These are phyloP conservation scores for Psilanteris sp. DNA, from an alignment of 1,140 invertebrate genomes.

Conservation along the genomic window DNA sequence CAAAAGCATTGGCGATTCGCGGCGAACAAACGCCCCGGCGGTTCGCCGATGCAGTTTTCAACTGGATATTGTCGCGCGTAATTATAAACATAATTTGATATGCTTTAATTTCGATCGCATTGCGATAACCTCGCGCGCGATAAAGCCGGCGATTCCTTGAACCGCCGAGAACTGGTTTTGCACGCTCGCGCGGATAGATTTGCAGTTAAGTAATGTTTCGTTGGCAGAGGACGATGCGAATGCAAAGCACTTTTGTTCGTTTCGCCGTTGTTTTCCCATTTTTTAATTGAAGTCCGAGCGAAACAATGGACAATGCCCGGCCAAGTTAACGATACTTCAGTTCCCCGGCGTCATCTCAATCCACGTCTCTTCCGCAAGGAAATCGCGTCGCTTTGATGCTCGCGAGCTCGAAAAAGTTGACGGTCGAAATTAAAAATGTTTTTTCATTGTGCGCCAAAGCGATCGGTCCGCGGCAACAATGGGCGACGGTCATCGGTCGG, in stretches of 20 bases:
- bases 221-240: slow-evolving; percentile 9
- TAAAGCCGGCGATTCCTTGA: slow-evolving; percentile 8
- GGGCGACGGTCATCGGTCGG: too few species aligned
- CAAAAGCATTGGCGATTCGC: background rate
- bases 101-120: too few species aligned
- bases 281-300: slow-evolving; percentile 21
- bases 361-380: background rate
- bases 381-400: background rate
- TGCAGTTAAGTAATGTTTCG: slow-evolving; percentile 31
- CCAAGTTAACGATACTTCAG: slow-evolving; percentile 6
- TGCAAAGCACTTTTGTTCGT: slow-evolving; percentile 6
- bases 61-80: too few species aligned
- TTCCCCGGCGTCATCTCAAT: slow-evolving; percentile 24
- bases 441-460: too few species aligned
- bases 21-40: background rate
- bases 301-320: slow-evolving; percentile 34
- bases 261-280: slow-evolving; percentile 1
- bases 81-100: too few species aligned
- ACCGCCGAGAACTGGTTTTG: slow-evolving; percentile 31
- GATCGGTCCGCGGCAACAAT: too few species aligned
- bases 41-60: background rate
- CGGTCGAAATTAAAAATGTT: too few species aligned
- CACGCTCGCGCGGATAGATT: slow-evolving; percentile 23
- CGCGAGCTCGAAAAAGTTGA: too few species aligned
- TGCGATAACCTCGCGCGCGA: slow-evolving; percentile 5